phyloP scores from a whole-genome alignment of 2,797 vertebrate species.

The Perdix hodgsoniae region DNA sequence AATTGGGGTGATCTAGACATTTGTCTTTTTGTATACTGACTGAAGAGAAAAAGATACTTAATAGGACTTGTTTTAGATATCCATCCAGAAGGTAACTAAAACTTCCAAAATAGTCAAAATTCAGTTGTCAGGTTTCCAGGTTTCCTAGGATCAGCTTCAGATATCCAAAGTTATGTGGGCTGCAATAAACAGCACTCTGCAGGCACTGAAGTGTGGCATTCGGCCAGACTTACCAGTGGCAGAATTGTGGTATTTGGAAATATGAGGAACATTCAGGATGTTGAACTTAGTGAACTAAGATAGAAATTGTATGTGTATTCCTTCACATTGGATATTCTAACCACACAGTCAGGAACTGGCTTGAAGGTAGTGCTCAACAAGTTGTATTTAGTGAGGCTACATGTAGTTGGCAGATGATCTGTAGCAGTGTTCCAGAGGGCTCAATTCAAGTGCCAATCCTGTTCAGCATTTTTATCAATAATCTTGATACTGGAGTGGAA shows the following conservation, averaged over 20 bases:
- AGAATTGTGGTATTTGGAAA: neutral
- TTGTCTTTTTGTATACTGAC: neutral
- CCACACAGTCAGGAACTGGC: no score
- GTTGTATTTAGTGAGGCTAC: no score
- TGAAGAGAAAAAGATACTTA: neutral
- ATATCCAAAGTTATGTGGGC: neutral
- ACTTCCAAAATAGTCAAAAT: neutral
- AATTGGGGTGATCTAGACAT: neutral
- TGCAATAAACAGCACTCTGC: neutral
- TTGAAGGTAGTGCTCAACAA: no score
- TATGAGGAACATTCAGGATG: neutral
- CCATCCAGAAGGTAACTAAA: neutral
- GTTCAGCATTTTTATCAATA: no score
- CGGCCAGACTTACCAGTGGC: neutral
- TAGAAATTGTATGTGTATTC: neutral
- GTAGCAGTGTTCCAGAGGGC: no score
- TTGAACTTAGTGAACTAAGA: neutral
- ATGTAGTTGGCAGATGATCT: no score
- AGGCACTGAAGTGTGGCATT: accelerated
- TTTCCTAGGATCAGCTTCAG: neutral
- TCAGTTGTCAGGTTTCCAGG: neutral
- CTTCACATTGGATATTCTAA: neutral
- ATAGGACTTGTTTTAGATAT: neutral
- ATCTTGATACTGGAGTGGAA: no score
- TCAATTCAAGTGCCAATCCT: no score